Conservation (phyloP, 2,797 vertebrate species). For the Manis javanica region DNA sequence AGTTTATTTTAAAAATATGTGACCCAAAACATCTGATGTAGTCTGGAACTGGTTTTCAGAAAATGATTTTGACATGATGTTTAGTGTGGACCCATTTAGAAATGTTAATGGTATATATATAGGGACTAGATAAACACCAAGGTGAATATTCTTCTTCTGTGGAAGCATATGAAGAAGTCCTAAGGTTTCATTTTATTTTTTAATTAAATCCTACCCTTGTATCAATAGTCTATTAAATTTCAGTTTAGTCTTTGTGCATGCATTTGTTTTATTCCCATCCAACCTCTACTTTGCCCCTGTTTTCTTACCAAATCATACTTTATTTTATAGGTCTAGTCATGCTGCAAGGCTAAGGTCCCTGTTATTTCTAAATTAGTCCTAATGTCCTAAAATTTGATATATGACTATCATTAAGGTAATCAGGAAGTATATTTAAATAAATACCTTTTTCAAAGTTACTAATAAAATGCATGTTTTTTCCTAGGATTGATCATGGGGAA, state of each 20-base stretch:
- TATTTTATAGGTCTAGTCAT: not conserved
- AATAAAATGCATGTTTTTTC: not conserved
- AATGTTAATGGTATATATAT: not conserved
- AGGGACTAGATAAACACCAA: not conserved
- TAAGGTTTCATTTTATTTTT: not conserved
- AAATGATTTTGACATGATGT: not conserved
- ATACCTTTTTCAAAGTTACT: not conserved
- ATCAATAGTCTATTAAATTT: not conserved
- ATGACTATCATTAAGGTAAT: not conserved
- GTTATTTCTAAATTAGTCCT: not conserved
- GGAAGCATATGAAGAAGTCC: not conserved
- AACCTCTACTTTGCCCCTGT: not conserved
- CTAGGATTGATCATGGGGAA: not conserved
- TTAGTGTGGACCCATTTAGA: not conserved
- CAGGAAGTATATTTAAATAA: not conserved
- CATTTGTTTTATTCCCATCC: not conserved
- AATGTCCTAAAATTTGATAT: not conserved
- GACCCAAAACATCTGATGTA: not conserved
- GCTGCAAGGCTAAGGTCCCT: not conserved
- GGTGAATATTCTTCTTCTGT: not conserved
- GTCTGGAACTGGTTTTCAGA: slow-evolving; percentile 9
- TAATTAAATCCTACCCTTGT: not conserved
- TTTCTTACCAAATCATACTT: not conserved
- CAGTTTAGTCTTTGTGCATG: not conserved
- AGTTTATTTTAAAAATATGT: slow-evolving; percentile 18